Evolutionary conservation across 2,888 invertebrate species (phyloP), one percentile per base, ranked within the genome.

Genomic region (Eubasilissa splendida): DNA sequence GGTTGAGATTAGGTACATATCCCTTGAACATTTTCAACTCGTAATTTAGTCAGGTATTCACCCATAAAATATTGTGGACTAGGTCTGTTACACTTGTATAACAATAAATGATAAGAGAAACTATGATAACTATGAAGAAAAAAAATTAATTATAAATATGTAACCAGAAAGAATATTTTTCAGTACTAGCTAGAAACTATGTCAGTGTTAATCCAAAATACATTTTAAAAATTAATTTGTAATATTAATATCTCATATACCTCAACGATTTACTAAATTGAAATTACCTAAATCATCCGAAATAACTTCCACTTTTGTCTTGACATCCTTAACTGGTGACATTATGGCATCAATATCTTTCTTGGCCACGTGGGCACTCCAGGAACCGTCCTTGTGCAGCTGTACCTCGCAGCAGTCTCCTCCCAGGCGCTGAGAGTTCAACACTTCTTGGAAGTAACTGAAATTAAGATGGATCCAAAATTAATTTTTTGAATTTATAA

Each of bases 361-460:
- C 76, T 95, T 94, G 79, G 90, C 88, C 56, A 91, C 90, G 84
- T 95, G 93, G 84, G 94, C 93, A 22, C 95, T 95, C 96, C 96
- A 96, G 66, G 93, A 95, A 80, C 96, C 96, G 87, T 96, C 96
- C 86, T 95, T 94, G 86, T 95, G 93, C 81, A 96, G 89, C 86
- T 96, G 96, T 86, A 96, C 95, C 90, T 96, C 96, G 85, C 93
- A 94, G 85, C 94, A 94, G 76, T 95, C 95, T 42, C 90, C 87
- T 54, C 93, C 90, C 60, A 96, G 89, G 70, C 93, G 91, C n/a
- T 92, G 85, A 0, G 95, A 95, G 33, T 91, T 92, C 68, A 96
- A 87, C 63, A 96, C 96, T 86, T 96, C 96, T 91, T 95, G 95
- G 88, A 96, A 96, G 87, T 96, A 96, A 73, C 94, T 94, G 86